phyloP scores from a whole-genome alignment of 30 jellyfish, hydroid and myxozoan genomes.

The Morbakka virulenta region DNA sequence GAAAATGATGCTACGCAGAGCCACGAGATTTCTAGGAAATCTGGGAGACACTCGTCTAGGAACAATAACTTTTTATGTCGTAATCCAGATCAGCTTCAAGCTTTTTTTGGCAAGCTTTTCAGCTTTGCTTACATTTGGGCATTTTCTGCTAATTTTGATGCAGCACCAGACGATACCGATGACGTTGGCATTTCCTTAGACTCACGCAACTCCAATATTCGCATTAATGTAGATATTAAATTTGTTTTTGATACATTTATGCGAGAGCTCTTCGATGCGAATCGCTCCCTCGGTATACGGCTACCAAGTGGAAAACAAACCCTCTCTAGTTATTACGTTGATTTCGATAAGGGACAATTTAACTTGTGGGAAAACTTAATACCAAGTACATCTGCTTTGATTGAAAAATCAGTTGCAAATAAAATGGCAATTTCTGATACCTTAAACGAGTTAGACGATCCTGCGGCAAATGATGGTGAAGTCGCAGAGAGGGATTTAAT shows the following conservation, averaged over 20 bases:
- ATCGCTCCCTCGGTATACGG: constrained; percentile 39
- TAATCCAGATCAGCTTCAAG: constrained; percentile 49
- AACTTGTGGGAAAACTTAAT: constrained; percentile 77
- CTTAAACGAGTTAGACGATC: constrained; percentile 44
- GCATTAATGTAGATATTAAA: constrained; percentile 35
- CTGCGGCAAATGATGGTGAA: constrained; percentile 40
- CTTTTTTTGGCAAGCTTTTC: constrained; percentile 48
- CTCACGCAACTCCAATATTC: background rate
- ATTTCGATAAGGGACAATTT: constrained; percentile 71
- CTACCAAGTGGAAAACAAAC: constrained; percentile 71
- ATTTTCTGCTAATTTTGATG: constrained; percentile 76
- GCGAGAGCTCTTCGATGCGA: constrained; percentile 59
- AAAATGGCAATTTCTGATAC: constrained; percentile 62
- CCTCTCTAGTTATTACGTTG: constrained; percentile 73
- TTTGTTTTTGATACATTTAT: constrained; percentile 61
- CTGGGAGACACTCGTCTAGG: background rate
- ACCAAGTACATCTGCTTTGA: constrained; percentile 55
- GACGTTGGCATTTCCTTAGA: constrained; percentile 50
- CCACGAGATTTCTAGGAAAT: constrained; percentile 11
- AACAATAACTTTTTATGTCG: constrained; percentile 25
- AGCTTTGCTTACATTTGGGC: constrained; percentile 80
- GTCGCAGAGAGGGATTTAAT: constrained; percentile 33
- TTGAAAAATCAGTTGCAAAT: constrained; percentile 59
- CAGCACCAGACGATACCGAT: constrained; percentile 77
- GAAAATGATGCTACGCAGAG: background rate